Conservation (phyloP, 2,888 invertebrate species). For the Drosophila colorata region DNA sequence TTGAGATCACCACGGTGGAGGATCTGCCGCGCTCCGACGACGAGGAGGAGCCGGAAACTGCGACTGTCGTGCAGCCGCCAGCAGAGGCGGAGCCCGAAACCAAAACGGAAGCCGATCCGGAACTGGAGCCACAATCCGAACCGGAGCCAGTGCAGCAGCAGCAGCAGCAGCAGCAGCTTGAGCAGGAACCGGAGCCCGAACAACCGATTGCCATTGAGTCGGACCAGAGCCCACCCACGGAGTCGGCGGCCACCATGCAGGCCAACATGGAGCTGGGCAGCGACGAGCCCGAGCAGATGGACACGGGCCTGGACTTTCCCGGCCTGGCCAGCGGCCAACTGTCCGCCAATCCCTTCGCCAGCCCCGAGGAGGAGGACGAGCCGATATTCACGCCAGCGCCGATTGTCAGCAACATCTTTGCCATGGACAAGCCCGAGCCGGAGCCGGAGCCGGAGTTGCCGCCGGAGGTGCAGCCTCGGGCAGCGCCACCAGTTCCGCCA, state of each 20-base stretch:
- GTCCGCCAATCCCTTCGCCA: slow-evolving; percentile 86
- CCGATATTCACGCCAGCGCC: slow-evolving; percentile 64
- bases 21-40: slow-evolving; percentile 84
- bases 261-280: slow-evolving; percentile 64
- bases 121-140: slow-evolving; percentile 25
- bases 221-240: slow-evolving; percentile 81
- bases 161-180: slow-evolving; percentile 27
- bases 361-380: slow-evolving; percentile 84
- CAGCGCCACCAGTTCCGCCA: slow-evolving; percentile 31
- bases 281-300: slow-evolving; percentile 83
- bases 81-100: slow-evolving; percentile 19
- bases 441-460: slow-evolving; percentile 51
- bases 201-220: slow-evolving; percentile 53
- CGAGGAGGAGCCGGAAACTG: slow-evolving; percentile 81
- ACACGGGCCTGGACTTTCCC: slow-evolving; percentile 83
- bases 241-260: slow-evolving; percentile 76
- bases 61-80: background rate
- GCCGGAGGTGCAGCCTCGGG: slow-evolving; percentile 57
- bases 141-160: slow-evolving; percentile 28
- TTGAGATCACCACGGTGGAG: slow-evolving; percentile 85
- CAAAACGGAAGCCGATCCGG: slow-evolving; percentile 33
- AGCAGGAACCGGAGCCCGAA: slow-evolving; percentile 30
- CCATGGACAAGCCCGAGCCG: slow-evolving; percentile 66
- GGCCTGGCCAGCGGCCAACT: slow-evolving; percentile 80
- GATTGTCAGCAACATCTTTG: slow-evolving; percentile 75